Percentiles rank a stretch among this genome's conserved stretches.
Conservation (phyloP, 2,797 vertebrate genomes). For the Pseudochirops cupreus region DNA sequence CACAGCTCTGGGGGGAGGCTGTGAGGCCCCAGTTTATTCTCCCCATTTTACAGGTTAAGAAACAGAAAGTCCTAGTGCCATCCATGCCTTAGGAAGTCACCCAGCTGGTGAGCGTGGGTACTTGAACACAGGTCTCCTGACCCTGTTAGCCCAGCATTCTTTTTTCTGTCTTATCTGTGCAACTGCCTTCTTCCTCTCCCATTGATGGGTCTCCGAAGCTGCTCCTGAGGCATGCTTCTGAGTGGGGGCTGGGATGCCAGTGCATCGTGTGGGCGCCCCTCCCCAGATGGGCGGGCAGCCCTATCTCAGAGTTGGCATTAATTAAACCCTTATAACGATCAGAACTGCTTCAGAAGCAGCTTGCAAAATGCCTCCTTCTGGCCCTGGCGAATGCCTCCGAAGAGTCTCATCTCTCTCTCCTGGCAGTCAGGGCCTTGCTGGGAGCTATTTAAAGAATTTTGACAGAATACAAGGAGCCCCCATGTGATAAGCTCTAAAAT, state of each 20-base stretch:
- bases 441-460: not conserved
- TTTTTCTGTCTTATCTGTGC: not conserved
- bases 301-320: not conserved
- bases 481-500: not conserved
- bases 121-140: not conserved
- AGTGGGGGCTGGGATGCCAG: not conserved
- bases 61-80: not conserved
- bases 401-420: not conserved
- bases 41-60: not conserved
- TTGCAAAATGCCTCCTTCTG: constrained; percentile 7
- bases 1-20: not conserved
- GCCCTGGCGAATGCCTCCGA: not conserved
- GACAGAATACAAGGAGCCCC: not conserved
- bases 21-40: not conserved
- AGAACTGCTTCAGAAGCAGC: not conserved
- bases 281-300: constrained; percentile 8
- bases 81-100: not conserved
- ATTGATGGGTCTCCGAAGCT: not conserved
- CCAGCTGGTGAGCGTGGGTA: not conserved
- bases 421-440: not conserved
- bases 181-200: not conserved
- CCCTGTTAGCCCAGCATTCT: fast-evolving
- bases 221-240: not conserved
- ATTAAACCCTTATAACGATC: not conserved
- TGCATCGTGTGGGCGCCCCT: not conserved